Conservation (phyloP, 2,797 vertebrate genomes). For the Xiphophorus birchmanni region DNA sequence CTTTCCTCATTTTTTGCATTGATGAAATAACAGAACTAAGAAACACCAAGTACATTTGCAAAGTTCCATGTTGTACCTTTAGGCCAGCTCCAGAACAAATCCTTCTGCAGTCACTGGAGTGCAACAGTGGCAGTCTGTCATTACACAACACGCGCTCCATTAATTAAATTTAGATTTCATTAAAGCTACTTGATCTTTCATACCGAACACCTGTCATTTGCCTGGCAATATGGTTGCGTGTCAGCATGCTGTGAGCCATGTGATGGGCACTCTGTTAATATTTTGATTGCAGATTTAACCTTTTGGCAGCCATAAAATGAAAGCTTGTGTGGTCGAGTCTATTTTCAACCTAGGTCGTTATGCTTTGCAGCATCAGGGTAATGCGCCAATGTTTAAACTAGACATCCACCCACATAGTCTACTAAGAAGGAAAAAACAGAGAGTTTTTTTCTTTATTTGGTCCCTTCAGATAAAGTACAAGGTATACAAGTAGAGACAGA, state of each 20-base stretch:
- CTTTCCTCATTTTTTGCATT: background rate
- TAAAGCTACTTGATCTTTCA: constrained; percentile 26
- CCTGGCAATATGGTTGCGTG: constrained; percentile 5
- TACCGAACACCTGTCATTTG: constrained; percentile 33
- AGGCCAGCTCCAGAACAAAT: background rate
- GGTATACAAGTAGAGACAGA: constrained; percentile 31
- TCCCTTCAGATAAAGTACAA: constrained; percentile 24
- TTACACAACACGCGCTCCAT: constrained; percentile 6
- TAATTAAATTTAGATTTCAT: constrained; percentile 41
- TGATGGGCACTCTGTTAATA: constrained; percentile 17
- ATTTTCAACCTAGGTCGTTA: constrained; percentile 15
- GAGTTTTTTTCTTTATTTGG: constrained; percentile 4
- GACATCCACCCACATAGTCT: constrained; percentile 16
- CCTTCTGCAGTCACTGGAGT: background rate
- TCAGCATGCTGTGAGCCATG: background rate
- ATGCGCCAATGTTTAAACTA: constrained; percentile 22
- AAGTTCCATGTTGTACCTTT: background rate
- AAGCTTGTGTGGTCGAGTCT: constrained; percentile 7
- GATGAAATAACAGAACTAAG: background rate
- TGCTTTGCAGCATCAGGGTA: constrained; percentile 19
- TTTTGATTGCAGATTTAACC: constrained; percentile 14
- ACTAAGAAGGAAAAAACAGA: background rate
- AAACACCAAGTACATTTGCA: background rate
- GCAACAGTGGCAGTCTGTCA: constrained; percentile 13
- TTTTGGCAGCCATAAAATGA: constrained; percentile 5